A percentile compares a stretch with the other conserved stretches of the same genome.
phyloP scores from a whole-genome alignment of 2,797 vertebrate species.

The Eulemur albifrons region DNA sequence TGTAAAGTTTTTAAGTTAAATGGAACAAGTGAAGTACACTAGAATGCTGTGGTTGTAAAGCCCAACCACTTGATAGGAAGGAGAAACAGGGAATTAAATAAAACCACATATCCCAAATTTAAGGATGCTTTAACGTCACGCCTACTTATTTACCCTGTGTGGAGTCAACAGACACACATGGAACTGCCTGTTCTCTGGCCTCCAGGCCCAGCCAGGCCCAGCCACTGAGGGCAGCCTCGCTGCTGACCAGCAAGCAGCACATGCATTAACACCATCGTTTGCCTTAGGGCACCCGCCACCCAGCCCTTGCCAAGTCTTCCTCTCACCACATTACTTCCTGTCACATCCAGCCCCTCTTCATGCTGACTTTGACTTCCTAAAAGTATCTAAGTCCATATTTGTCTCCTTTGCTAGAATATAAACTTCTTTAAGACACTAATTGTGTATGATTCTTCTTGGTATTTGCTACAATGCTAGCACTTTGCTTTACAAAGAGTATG shows the following conservation, averaged over 20 bases:
- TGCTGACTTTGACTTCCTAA: not conserved
- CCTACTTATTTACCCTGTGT: not conserved
- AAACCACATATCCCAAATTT: not conserved
- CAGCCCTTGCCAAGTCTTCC: not conserved
- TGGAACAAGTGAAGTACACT: not conserved
- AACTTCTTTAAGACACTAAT: not conserved
- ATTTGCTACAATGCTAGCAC: not conserved
- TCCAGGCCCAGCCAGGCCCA: not conserved
- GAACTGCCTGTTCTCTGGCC: not conserved
- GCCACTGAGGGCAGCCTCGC: not conserved
- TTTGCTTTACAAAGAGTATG: not conserved
- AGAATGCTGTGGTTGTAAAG: not conserved
- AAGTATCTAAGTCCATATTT: not conserved
- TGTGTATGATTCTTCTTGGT: not conserved
- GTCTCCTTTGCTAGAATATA: not conserved
- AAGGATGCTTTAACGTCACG: not conserved
- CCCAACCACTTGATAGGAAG: not conserved
- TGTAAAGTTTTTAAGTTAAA: not conserved
- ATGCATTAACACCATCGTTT: not conserved
- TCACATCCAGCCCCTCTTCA: not conserved
- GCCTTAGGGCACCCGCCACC: not conserved
- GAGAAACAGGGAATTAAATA: not conserved
- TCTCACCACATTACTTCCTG: not conserved
- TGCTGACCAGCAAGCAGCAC: not conserved
- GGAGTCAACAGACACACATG: not conserved